Percentiles rank a stretch among this genome's conserved stretches.
Conservation (phyloP, 2,888 invertebrate genomes). For the Glyphotaelius pellucidus region DNA sequence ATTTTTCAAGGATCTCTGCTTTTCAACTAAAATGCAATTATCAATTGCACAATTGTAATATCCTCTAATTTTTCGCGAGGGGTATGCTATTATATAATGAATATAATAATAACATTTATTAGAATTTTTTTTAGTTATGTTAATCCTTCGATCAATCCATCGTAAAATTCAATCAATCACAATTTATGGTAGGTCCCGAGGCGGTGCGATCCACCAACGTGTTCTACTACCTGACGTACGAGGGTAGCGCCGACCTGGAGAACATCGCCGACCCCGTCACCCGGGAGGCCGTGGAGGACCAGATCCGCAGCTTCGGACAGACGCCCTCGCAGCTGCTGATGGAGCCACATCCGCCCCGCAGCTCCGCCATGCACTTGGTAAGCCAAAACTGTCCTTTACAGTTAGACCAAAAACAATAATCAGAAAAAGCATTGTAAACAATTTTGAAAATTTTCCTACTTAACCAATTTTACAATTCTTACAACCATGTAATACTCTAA, state of each 20-base stretch:
- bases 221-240: conserved; percentile 99
- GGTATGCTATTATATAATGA: too few relatives aligned
- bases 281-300: conserved; percentile 96
- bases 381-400: conserved; percentile 66
- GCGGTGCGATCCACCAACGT: conserved; percentile 98
- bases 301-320: conserved; percentile 98
- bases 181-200: conserved; percentile 85
- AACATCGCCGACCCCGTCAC: conserved; percentile 93
- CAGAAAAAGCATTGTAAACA: too few relatives aligned
- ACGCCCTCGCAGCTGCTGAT: conserved; percentile 98
- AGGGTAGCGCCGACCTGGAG: conserved; percentile 96
- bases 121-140: not conserved
- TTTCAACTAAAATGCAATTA: not conserved
- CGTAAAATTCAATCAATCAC: not conserved
- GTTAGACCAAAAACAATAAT: too few relatives aligned
- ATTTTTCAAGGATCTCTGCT: not conserved
- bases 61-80: not conserved
- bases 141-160: not conserved
- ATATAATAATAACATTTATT: too few relatives aligned
- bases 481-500: too few relatives aligned
- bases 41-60: not conserved
- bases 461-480: too few relatives aligned
- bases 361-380: conserved; percentile 95
- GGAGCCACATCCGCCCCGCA: conserved; percentile 98
- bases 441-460: too few relatives aligned